phyloP scores from a whole-genome alignment of 2,797 vertebrate species.

The Liasis olivaceus region DNA sequence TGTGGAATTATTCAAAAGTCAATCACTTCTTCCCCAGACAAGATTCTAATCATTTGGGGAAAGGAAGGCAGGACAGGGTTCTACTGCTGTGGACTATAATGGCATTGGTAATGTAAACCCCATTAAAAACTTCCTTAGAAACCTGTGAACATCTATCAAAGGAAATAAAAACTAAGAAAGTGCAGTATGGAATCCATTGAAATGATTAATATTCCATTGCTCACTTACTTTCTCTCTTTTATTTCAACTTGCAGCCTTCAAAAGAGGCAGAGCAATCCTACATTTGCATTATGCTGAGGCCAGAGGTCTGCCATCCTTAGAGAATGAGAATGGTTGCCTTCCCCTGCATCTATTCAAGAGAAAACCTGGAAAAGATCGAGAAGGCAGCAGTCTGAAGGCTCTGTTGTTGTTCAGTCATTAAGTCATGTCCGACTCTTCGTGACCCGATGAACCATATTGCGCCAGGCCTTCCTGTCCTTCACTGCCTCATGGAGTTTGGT shows the following conservation, averaged over 20 bases:
- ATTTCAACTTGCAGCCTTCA: constrained; percentile 29
- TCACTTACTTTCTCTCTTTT: background rate
- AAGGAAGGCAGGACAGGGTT: background rate
- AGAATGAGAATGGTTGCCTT: background rate
- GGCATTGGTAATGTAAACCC: constrained; percentile 16
- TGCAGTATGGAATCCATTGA: constrained; percentile 47
- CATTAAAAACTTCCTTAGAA: constrained; percentile 38
- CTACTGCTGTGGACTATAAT: background rate
- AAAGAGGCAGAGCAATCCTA: background rate
- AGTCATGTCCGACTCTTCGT: too few species aligned
- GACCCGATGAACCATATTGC: too few species aligned
- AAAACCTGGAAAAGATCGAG: background rate
- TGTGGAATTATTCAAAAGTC: background rate
- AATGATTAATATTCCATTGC: constrained; percentile 45
- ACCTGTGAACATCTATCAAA: constrained; percentile 20
- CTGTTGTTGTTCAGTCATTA: too few species aligned
- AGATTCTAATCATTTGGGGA: background rate
- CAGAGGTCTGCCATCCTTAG: background rate
- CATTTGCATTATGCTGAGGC: background rate
- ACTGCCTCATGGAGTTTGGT: too few species aligned
- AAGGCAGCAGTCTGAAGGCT: background rate
- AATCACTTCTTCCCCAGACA: constrained; percentile 27
- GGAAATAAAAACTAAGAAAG: constrained; percentile 37
- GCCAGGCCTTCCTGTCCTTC: too few species aligned
- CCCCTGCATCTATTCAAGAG: background rate